Percentiles rank a stretch among this genome's conserved stretches.
These are phyloP conservation scores for Anolis sagrei DNA, from an alignment of 2,113 vertebrate genomes.

Conservation along the genomic window DNA sequence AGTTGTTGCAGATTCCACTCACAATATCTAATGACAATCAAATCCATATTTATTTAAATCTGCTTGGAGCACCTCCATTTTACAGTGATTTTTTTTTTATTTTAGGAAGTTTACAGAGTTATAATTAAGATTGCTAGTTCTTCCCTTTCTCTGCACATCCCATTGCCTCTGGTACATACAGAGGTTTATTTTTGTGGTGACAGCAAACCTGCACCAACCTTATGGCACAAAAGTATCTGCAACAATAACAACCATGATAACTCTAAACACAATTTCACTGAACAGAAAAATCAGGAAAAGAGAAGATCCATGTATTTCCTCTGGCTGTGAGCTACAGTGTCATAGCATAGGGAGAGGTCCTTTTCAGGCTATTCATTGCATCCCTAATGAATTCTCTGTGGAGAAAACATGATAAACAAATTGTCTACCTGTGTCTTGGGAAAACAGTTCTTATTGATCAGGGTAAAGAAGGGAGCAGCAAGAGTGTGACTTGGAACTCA, in stretches of 20 bases:
- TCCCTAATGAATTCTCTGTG: slow-evolving; percentile 28
- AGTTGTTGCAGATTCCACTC: neutral
- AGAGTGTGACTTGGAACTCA: neutral
- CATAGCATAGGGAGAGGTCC: neutral
- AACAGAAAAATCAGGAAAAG: neutral
- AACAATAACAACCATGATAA: neutral
- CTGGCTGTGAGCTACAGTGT: neutral
- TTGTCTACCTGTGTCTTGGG: neutral
- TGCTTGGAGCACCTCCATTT: neutral
- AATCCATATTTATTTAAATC: neutral
- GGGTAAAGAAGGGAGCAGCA: neutral
- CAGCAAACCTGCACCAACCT: neutral
- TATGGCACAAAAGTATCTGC: neutral
- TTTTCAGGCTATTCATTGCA: neutral
- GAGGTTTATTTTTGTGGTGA: neutral
- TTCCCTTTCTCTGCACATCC: too few relatives aligned
- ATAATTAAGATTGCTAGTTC: neutral
- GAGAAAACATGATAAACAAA: slow-evolving; percentile 22
- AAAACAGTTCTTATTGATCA: slow-evolving; percentile 34
- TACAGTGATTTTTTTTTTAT: neutral
- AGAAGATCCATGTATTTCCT: neutral
- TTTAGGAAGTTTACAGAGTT: neutral
- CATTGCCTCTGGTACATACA: too few relatives aligned
- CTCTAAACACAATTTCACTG: neutral
- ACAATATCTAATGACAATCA: neutral